Percentiles rank a stretch among this genome's conserved stretches.
Conservation (phyloP, 2,113 vertebrate genomes). For the Daphoenositta chrysoptera region DNA sequence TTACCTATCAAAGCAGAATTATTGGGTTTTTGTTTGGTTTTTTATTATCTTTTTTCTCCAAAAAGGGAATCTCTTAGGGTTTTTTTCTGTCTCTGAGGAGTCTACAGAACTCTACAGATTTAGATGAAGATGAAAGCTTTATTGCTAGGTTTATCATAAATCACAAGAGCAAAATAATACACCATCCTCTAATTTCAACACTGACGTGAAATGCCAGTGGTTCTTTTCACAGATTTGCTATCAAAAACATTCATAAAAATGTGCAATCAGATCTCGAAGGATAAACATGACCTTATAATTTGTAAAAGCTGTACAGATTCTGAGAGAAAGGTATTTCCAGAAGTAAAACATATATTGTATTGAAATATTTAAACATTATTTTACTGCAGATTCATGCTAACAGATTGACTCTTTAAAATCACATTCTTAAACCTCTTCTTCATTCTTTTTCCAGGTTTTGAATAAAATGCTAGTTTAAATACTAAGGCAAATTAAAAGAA, state of each 20-base stretch:
- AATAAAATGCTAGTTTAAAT: neutral
- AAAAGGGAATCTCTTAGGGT: neutral
- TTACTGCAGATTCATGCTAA: neutral
- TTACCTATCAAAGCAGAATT: neutral
- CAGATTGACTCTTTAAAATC: neutral
- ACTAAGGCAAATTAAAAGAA: neutral
- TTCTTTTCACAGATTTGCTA: neutral
- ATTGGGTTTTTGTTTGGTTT: rapidly evolving
- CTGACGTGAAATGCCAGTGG: neutral
- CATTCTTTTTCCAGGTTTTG: neutral
- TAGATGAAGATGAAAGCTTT: neutral
- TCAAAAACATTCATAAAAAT: neutral
- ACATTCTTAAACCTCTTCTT: neutral
- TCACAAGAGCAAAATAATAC: neutral
- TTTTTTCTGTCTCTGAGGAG: neutral
- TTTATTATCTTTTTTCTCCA: neutral
- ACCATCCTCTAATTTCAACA: neutral
- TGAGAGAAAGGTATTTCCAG: neutral
- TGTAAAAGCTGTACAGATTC: neutral
- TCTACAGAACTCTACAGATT: neutral
- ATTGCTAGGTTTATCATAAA: neutral
- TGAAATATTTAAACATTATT: neutral
- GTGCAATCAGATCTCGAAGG: neutral
- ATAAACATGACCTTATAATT: neutral
- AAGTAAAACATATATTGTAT: neutral